Evolutionary conservation across 2,797 vertebrate species (phyloP).

Genomic region (Lithobates pipiens): DNA sequence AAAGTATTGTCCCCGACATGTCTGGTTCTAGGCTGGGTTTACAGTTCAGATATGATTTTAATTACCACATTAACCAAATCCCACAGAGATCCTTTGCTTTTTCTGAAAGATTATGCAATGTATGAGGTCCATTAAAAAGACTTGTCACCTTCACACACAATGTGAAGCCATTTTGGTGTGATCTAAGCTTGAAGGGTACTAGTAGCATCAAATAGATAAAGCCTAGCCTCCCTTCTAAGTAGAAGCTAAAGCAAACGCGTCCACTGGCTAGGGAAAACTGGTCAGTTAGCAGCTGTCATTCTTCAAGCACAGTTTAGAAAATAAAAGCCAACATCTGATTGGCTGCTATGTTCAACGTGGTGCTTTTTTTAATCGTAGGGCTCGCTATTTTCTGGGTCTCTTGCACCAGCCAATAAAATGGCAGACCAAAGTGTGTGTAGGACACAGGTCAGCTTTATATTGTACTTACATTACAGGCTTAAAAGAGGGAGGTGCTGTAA

Average conservation of each 20-base stretch:
- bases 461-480: too few species aligned
- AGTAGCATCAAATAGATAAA: not conserved
- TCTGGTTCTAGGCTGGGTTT: too few species aligned
- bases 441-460: not conserved
- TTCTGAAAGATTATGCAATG: not conserved
- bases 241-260: not conserved
- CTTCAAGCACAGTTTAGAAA: not conserved
- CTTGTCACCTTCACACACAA: not conserved
- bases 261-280: not conserved
- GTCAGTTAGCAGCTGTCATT: not conserved
- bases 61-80: slow-evolving; percentile 19
- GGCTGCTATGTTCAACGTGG: too few species aligned
- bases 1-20: not conserved
- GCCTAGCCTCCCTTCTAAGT: not conserved
- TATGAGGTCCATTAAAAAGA: not conserved
- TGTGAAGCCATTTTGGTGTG: not conserved
- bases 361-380: not conserved
- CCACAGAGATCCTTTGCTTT: not conserved
- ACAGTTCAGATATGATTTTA: not conserved
- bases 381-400: not conserved
- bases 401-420: not conserved
- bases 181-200: not conserved
- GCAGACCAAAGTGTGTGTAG: not conserved
- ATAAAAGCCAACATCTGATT: not conserved
- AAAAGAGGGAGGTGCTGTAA: not conserved